Base-by-base conservation (phyloP, 1,140 invertebrate species). In the Aphis gossypii region DNA sequence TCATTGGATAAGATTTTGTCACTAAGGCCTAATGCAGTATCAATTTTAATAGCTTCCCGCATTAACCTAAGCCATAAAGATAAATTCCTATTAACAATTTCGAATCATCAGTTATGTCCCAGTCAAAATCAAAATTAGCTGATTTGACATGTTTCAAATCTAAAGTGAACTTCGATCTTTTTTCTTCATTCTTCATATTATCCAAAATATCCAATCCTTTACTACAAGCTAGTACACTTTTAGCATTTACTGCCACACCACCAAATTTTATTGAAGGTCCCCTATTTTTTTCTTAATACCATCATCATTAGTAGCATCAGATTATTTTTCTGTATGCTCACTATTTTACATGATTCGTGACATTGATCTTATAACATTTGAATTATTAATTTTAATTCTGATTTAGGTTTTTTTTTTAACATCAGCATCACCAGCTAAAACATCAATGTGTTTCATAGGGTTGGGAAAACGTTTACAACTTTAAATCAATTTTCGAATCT, bases 11-110 rank as follows among this genome's bases (percentile, higher is more conserved):
- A 95, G 94, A 99, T 99, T 96, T 99, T 99, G 94, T 99, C 98
- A 93, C 97, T 96, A 35, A 99, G 97, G 94, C 97, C 97, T n/a
- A 99, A 96, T 60, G 96, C 97, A 84, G 97, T 97, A 95, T 99
- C 99, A 96, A 98, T 98, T 96, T 99, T 99, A 94, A 99, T 99
- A 94, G 98, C 97, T 96, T 99, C 99, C 99, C 98, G n/a, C n/a
- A 99, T 35, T 97, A 99, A 51, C 98, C 99, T 96, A 98, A 97
- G 35, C 98, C 99, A 95, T 99, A 98, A 95, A 98, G 98, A 96
- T 98, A 99, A 95, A 99, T 98, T 84, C 98, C 99, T 95, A 96
- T 97, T 56, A 99, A 95, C 82, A 99, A 95, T 95, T 97, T 97
- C 0, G 97, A 97, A 95, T 99, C 99, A 95, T 99, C 99, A 94